Conservation (phyloP, 2,888 invertebrate species). For the Euphydryas editha region DNA sequence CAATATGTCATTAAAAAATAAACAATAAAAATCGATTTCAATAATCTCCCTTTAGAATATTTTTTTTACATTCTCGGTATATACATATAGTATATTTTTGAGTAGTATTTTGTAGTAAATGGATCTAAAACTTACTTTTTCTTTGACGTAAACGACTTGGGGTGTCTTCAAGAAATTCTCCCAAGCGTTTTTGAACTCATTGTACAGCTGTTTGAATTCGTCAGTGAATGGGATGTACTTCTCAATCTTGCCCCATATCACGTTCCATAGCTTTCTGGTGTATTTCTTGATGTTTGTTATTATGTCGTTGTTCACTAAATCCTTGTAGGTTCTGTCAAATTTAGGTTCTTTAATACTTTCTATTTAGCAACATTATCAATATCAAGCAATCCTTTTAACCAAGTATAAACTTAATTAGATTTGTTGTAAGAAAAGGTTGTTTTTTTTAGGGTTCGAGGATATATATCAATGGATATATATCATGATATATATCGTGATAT, state of each 20-base stretch:
- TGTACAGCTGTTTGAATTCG: conserved; percentile 66
- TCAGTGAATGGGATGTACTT: conserved; percentile 77
- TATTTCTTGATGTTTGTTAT: conserved; percentile 92
- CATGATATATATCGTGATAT: too few species aligned
- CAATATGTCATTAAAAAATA: too few species aligned
- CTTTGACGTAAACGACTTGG: conserved; percentile 72
- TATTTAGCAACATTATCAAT: background rate
- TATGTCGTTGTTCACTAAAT: conserved; percentile 90
- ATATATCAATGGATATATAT: too few species aligned
- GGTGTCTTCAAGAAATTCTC: conserved; percentile 72
- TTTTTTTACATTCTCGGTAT: too few species aligned
- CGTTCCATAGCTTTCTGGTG: conserved; percentile 85
- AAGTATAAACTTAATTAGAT: too few species aligned
- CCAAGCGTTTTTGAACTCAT: conserved; percentile 73
- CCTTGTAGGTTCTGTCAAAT: conserved; percentile 86
- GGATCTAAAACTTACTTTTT: conserved; percentile 58
- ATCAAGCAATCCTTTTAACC: background rate
- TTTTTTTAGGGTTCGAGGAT: too few species aligned
- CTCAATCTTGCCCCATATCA: conserved; percentile 71
- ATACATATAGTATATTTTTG: too few species aligned
- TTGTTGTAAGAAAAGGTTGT: background rate
- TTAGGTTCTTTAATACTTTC: background rate
- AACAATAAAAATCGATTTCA: too few species aligned
- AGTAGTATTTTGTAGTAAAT: too few species aligned
- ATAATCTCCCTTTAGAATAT: too few species aligned